A percentile compares a stretch with the other conserved stretches of the same genome.
Evolutionary conservation across 2,888 invertebrate species (phyloP).

Genomic region (Drosophila falleni): DNA sequence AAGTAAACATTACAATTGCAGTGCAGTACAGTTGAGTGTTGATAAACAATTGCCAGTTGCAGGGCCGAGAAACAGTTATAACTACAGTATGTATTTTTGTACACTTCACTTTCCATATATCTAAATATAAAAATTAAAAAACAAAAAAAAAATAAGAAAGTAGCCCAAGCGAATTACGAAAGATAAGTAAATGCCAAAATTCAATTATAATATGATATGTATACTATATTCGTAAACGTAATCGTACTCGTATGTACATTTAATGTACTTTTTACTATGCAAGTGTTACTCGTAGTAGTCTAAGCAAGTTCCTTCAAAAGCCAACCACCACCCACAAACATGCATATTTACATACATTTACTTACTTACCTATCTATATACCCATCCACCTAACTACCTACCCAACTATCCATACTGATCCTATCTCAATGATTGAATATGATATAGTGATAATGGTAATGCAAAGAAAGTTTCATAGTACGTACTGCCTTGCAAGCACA

Average conservation of each 20-base stretch:
- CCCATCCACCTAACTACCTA: not conserved
- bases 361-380: constrained; percentile 15
- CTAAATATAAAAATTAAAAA: constrained; percentile 24
- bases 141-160: constrained; percentile 37
- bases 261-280: constrained; percentile 66
- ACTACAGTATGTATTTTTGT: constrained; percentile 79
- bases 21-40: constrained; percentile 77
- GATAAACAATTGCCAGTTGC: constrained; percentile 69
- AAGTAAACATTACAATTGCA: constrained; percentile 82
- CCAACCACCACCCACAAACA: constrained; percentile 24
- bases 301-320: constrained; percentile 65
- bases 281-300: constrained; percentile 77
- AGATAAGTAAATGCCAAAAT: constrained; percentile 78
- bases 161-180: constrained; percentile 64
- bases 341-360: constrained; percentile 45
- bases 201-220: constrained; percentile 72
- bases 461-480: constrained; percentile 66
- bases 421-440: constrained; percentile 32
- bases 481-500: constrained; percentile 79
- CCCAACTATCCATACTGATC: constrained; percentile 8
- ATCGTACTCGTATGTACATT: constrained; percentile 51
- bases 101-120: constrained; percentile 64
- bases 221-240: constrained; percentile 65
- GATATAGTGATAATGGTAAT: constrained; percentile 57
- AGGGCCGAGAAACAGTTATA: constrained; percentile 66